Conservation (phyloP, 2,888 invertebrate species). For the Synergus itoensis region DNA sequence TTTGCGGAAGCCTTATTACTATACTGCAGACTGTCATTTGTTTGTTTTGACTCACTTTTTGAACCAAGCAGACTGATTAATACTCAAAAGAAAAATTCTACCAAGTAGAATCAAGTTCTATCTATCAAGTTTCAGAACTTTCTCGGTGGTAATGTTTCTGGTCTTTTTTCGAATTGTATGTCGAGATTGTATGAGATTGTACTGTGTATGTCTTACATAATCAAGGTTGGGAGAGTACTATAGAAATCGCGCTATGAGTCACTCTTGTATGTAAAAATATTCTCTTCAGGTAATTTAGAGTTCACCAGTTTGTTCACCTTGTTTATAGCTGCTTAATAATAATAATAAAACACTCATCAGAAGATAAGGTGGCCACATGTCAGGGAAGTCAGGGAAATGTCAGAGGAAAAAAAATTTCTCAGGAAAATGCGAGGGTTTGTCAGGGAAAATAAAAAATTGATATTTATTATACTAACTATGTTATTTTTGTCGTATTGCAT, state of each 20-base stretch:
- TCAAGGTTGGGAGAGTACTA: not conserved
- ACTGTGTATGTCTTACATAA: not conserved
- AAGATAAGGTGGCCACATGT: too few relatives aligned
- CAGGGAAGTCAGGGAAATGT: too few relatives aligned
- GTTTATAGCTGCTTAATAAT: not conserved
- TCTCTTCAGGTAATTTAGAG: conserved; percentile 4
- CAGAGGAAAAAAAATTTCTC: too few relatives aligned
- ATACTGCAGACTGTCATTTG: not conserved
- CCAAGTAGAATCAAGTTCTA: not conserved
- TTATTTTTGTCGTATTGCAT: too few relatives aligned
- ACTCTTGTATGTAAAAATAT: conserved; percentile 21
- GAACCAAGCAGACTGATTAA: not conserved
- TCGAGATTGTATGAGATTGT: too few relatives aligned
- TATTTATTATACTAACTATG: too few relatives aligned
- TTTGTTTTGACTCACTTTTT: not conserved
- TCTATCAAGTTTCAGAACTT: conserved; percentile 15
- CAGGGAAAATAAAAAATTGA: too few relatives aligned
- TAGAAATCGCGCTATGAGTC: not conserved
- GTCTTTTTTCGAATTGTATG: not conserved
- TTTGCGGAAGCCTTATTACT: not conserved
- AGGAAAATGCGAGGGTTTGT: too few relatives aligned
- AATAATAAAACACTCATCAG: not conserved
- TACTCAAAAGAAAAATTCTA: not conserved
- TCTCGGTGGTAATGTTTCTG: not conserved
- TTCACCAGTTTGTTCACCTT: conserved; percentile 7